Percentiles rank a stretch among this genome's conserved stretches.
These are phyloP conservation scores for Nicator chloris DNA, from an alignment of 2,113 vertebrate genomes.

Conservation along the genomic window DNA sequence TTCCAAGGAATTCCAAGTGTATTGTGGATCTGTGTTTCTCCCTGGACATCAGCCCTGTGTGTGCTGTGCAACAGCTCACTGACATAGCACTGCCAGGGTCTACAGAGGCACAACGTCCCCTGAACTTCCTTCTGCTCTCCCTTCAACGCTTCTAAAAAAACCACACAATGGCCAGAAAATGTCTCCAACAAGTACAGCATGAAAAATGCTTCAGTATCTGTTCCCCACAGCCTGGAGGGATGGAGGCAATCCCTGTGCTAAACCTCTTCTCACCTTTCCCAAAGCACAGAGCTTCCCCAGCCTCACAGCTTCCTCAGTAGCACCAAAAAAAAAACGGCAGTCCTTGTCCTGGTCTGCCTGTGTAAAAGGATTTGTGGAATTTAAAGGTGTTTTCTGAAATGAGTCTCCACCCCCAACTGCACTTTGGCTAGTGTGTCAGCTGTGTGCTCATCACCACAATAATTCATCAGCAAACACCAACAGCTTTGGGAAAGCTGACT, in stretches of 20 bases:
- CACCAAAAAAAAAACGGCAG: background rate
- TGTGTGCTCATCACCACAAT: background rate
- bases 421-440: background rate
- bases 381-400: background rate
- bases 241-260: background rate
- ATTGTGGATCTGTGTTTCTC: background rate
- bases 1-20: background rate
- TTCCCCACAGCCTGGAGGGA: too few relatives aligned
- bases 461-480: background rate
- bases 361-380: background rate
- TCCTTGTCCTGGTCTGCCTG: background rate
- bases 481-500: background rate
- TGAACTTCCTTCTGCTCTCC: background rate
- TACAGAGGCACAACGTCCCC: background rate
- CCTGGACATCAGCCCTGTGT: background rate
- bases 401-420: background rate
- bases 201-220: background rate
- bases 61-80: background rate
- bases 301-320: background rate
- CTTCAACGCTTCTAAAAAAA: background rate
- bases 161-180: background rate
- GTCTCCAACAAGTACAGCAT: background rate
- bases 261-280: background rate
- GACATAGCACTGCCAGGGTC: background rate
- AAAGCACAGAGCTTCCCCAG: background rate